A percentile compares a stretch with the other conserved stretches of the same genome.
phyloP scores from a whole-genome alignment of 2,113 vertebrate species.

The Lophotis ruficrista region DNA sequence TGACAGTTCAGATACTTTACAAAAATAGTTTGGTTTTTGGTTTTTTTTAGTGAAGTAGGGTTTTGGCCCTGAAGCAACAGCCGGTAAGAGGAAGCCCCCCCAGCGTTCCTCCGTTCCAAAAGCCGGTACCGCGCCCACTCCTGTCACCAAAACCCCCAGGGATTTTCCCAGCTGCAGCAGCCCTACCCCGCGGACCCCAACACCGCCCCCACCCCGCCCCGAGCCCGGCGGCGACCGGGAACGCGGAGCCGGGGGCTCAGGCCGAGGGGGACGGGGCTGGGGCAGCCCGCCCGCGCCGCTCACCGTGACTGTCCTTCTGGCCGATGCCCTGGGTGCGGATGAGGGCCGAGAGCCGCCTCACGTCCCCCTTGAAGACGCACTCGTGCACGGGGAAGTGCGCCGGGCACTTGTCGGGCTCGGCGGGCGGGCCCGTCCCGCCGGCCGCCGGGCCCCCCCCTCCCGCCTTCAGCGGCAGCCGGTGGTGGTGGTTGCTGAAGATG shows the following conservation, averaged over 20 bases:
- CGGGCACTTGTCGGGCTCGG: conserved; percentile 54
- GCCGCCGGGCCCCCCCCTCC: background rate
- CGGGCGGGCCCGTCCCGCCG: conserved; percentile 19
- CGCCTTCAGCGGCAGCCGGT: conserved; percentile 37
- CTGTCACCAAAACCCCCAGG: rapidly evolving
- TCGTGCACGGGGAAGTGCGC: conserved; percentile 93
- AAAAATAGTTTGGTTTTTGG: rapidly evolving
- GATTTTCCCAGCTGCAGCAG: background rate
- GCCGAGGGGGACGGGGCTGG: too few species aligned
- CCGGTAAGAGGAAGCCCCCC: rapidly evolving
- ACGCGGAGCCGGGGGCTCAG: too few species aligned
- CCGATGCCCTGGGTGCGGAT: conserved; percentile 95
- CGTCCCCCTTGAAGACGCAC: conserved; percentile 94
- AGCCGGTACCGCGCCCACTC: rapidly evolving
- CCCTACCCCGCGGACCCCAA: too few species aligned
- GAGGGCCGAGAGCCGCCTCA: conserved; percentile 91
- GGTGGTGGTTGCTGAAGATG: conserved; percentile 84
- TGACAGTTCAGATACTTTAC: background rate
- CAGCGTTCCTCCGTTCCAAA: rapidly evolving
- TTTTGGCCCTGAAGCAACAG: background rate
- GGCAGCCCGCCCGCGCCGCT: background rate
- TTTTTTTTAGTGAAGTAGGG: rapidly evolving
- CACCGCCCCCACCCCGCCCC: background rate
- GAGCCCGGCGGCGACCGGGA: too few species aligned
- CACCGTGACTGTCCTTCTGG: conserved; percentile 95